Percentiles rank a stretch among this genome's conserved stretches.
Conservation (phyloP, 2,888 invertebrate genomes). For the Sminthurides aquaticus region DNA sequence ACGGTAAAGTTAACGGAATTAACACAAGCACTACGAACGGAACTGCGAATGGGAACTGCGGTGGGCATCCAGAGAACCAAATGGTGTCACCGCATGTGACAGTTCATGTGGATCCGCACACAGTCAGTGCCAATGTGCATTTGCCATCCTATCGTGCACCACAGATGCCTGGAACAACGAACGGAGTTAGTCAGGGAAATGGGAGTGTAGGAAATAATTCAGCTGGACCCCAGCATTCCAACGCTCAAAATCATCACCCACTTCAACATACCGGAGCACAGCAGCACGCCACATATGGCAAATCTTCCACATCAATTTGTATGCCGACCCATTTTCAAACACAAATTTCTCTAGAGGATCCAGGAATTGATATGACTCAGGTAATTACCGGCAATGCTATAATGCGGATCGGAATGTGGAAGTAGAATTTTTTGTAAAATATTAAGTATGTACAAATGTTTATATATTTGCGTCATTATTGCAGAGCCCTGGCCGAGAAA, state of each 20-base stretch:
- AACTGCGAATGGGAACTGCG: constrained; percentile 3
- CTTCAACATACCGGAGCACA: constrained; percentile 16
- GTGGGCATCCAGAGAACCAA: not conserved
- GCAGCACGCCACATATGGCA: not conserved
- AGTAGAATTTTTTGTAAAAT: not conserved
- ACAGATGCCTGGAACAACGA: constrained; percentile 9
- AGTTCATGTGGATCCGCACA: constrained; percentile 27
- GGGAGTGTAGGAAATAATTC: not conserved
- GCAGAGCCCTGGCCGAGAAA: constrained; percentile 87
- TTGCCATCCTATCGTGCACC: constrained; percentile 3
- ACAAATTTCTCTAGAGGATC: constrained; percentile 74
- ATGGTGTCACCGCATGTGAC: constrained; percentile 25
- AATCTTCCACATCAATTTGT: constrained; percentile 8
- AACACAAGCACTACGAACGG: not conserved
- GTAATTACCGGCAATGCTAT: no score
- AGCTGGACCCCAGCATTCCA: not conserved
- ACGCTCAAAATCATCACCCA: constrained; percentile 20
- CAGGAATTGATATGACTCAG: constrained; percentile 81
- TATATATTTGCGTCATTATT: constrained; percentile 23
- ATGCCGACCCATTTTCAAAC: constrained; percentile 58
- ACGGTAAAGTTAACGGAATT: constrained; percentile 22
- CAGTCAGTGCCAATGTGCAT: constrained; percentile 12
- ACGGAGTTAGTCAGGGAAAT: constrained; percentile 5
- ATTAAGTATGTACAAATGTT: not conserved
- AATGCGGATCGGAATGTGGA: not conserved